A percentile compares a stretch with the other conserved stretches of the same genome.
These are phyloP conservation scores for Onychomys leucogaster DNA, from an alignment of 2,797 vertebrate species.

Conservation along the genomic window DNA sequence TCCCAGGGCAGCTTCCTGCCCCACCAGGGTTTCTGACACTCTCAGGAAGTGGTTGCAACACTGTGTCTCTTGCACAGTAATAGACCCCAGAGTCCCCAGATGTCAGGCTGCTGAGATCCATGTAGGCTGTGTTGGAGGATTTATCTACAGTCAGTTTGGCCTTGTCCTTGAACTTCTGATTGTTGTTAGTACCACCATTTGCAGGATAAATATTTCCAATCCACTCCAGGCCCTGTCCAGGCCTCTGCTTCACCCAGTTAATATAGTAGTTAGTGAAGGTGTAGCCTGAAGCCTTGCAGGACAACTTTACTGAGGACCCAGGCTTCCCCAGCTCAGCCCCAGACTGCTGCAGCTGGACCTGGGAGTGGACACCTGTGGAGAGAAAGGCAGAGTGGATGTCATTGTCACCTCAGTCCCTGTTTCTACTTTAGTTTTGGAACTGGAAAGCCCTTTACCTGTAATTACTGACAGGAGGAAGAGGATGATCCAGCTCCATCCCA, in stretches of 20 bases:
- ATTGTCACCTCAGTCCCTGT: not conserved
- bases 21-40: too few relatives aligned
- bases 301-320: not conserved
- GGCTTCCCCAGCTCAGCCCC: not conserved
- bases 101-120: not conserved
- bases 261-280: fast-evolving
- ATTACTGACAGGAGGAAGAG: not conserved
- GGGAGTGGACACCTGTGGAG: not conserved
- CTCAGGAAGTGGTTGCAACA: too few relatives aligned
- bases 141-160: not conserved
- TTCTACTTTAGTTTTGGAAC: not conserved
- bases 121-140: not conserved
- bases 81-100: too few relatives aligned
- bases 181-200: not conserved
- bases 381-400: not conserved
- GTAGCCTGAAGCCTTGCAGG: not conserved
- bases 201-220: fast-evolving
- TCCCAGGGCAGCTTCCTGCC: not conserved
- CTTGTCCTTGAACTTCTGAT: not conserved
- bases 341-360: not conserved
- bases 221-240: not conserved
- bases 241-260: not conserved
- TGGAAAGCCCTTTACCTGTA: not conserved
- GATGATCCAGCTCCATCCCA: not conserved
- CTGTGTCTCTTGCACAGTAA: too few relatives aligned